These are phyloP conservation scores for Vombatus ursinus DNA, from an alignment of 2,113 vertebrate genomes.

Conservation along the genomic window DNA sequence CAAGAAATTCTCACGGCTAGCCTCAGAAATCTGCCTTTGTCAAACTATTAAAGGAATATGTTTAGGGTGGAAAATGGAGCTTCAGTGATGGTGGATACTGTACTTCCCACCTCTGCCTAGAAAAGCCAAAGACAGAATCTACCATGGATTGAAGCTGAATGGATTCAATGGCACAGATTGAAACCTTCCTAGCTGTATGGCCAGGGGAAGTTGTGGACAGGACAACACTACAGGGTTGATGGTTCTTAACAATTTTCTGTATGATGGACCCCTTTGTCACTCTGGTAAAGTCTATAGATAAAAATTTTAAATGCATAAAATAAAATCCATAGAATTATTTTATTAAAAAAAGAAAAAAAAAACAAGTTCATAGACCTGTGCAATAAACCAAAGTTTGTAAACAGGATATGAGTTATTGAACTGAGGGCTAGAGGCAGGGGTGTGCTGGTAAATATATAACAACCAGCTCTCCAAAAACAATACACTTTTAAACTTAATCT, in stretches of 20 bases:
- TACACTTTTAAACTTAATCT: neutral
- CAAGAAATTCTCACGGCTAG: conserved; percentile 40
- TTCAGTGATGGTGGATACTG: neutral
- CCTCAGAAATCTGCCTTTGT: conserved; percentile 56
- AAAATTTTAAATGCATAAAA: neutral
- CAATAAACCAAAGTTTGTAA: neutral
- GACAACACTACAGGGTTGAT: neutral
- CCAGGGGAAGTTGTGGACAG: neutral
- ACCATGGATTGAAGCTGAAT: neutral
- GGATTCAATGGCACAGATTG: neutral
- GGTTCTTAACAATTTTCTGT: neutral
- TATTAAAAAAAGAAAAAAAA: neutral
- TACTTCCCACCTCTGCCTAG: neutral
- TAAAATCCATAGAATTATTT: neutral
- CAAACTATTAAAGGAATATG: neutral
- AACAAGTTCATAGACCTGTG: neutral
- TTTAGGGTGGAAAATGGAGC: conserved; percentile 21
- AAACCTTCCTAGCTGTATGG: neutral
- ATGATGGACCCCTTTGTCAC: neutral
- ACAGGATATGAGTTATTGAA: neutral
- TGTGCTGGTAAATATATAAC: neutral
- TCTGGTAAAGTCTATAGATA: neutral
- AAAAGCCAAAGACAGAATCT: neutral
- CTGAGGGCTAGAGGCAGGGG: neutral
- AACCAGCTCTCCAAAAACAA: neutral